Conservation (phyloP, 2,113 vertebrate genomes). For the Charadrius vociferus region DNA sequence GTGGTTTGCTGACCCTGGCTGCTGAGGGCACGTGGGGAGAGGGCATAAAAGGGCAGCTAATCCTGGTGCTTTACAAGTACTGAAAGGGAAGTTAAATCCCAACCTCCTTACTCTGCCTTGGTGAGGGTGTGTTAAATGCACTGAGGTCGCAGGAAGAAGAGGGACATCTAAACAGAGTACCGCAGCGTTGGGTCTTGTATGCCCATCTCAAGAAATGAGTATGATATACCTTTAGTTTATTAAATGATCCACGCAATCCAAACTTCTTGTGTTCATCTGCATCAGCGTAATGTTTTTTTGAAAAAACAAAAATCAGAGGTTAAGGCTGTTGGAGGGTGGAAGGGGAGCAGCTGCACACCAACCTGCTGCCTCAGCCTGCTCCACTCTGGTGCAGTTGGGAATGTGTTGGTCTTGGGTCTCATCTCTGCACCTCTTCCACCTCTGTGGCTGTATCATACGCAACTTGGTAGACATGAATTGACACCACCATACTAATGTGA, state of each 20-base stretch:
- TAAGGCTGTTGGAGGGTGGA: background rate
- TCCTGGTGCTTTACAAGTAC: background rate
- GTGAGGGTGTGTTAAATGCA: background rate
- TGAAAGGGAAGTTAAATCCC: background rate
- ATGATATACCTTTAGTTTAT: background rate
- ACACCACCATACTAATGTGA: background rate
- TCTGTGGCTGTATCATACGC: background rate
- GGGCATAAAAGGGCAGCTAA: background rate
- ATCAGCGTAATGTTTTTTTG: background rate
- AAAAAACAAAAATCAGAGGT: background rate
- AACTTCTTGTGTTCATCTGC: background rate
- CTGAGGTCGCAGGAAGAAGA: background rate
- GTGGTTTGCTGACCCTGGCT: background rate
- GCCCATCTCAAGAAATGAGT: background rate
- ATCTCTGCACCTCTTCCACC: background rate
- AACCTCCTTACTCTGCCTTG: background rate
- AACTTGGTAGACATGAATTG: background rate
- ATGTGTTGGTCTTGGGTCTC: background rate
- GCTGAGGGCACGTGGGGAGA: background rate
- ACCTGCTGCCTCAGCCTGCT: background rate
- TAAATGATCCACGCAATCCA: background rate
- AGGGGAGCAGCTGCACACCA: background rate
- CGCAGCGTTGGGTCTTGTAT: fast-evolving
- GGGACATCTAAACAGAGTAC: background rate
- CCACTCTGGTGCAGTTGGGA: background rate